Conservation (phyloP, 1,140 invertebrate species). For the Phthorimaea operculella region DNA sequence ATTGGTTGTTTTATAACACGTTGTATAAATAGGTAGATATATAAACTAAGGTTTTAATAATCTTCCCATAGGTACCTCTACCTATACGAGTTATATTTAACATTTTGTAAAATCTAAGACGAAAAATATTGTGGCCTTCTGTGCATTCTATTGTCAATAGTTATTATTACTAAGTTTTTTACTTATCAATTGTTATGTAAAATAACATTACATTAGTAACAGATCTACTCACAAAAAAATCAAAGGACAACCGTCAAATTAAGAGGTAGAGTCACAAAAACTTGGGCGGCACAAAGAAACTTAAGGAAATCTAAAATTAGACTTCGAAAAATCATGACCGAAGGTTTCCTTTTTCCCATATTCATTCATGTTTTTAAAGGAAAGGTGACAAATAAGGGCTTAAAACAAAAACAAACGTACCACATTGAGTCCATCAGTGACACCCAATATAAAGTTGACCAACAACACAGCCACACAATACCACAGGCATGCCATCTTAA, state of each 20-base stretch:
- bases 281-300: background rate
- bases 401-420: constrained; percentile 21
- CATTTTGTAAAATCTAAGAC: no score
- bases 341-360: background rate
- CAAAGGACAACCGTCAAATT: background rate
- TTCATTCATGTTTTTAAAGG: constrained; percentile 3
- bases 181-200: no score
- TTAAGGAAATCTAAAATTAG: background rate
- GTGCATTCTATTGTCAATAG: no score
- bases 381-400: constrained; percentile 3
- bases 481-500: constrained; percentile 24
- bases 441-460: constrained; percentile 28
- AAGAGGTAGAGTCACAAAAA: background rate
- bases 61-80: no score
- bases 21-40: no score
- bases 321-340: background rate
- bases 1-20: no score
- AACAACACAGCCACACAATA: constrained; percentile 31
- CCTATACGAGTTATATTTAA: no score
- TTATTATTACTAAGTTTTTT: no score
- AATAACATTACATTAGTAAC: no score
- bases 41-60: no score
- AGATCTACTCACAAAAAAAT: no score
- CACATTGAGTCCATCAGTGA: constrained; percentile 30
- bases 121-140: no score